Evolutionary conservation across 2,113 vertebrate genomes (phyloP), one percentile per base, ranked within the genome.

Genomic region (Calyptomena viridis): DNA sequence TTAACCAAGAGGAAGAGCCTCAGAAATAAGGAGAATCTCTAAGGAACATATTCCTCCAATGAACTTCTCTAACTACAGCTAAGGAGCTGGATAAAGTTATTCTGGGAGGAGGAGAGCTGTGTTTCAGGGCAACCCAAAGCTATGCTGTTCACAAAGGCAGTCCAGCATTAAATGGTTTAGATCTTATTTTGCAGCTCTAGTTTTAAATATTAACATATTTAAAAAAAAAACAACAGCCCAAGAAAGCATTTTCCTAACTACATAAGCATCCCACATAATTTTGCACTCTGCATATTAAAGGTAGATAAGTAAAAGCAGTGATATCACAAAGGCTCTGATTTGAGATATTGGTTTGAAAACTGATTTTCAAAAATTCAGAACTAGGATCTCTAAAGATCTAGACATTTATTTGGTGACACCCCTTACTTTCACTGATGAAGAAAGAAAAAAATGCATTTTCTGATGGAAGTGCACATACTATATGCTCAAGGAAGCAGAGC

Each of bases 111-210:
- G 73, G 87, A 96, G 95, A 97, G 96, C 96, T 96, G 95, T 97
- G 55, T 89, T 63, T 92, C 71, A 89, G 80, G 81, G 93, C 80
- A 96, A 95, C 96, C 92, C 90, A 93, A 94, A 93, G 86, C 88
- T 94, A 67, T 69, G 83, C 88, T 85, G 39, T 81, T 94, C 63
- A 75, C 95, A 96, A 72, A 96, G 92, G 96, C 85, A 96, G 96
- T 96, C 96, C 94, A 80, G 93, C 68, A 71, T 67, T 49, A 95
- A 97, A 95, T 94, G 80, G 97, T 97, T 98, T 97, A 97, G 97
- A 97, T 98, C 96, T 98, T 98, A 88, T 98, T 98, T 98, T 98
- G 97, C 98, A 98, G 98, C 97, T 96, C 95, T 97, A 91, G 90
- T 85, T 75, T 96, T 84, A 96, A 94, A 80, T 77, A 95, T 92